Conservation (phyloP, 2,888 invertebrate genomes). For the Tetrapedia diversipes region DNA sequence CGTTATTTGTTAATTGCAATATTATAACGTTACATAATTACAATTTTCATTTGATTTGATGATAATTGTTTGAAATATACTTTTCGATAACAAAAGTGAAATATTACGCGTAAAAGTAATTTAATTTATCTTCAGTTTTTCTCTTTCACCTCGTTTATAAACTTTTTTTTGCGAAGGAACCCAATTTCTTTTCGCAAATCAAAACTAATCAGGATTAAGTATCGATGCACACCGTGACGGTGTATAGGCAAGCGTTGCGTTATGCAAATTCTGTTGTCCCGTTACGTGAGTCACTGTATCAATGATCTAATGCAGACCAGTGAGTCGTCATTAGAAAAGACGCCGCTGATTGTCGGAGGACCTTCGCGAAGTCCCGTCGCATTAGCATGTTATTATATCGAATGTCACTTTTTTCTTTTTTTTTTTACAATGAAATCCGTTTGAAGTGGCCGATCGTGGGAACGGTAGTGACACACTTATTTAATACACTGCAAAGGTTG, state of each 20-base stretch:
- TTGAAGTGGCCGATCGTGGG: conserved; percentile 66
- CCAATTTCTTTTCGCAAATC: neutral
- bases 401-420: conserved; percentile 63
- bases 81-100: too few relatives aligned
- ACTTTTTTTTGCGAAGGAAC: too few relatives aligned
- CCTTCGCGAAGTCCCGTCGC: conserved; percentile 52
- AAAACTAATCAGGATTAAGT: neutral
- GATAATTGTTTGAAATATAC: too few relatives aligned
- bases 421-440: conserved; percentile 50
- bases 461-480: conserved; percentile 71
- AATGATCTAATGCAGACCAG: conserved; percentile 46
- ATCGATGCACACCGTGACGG: too few relatives aligned
- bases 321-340: conserved; percentile 27
- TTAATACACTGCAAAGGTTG: conserved; percentile 54
- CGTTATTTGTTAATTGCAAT: neutral
- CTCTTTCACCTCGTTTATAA: too few relatives aligned
- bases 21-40: too few relatives aligned
- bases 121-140: too few relatives aligned
- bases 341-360: conserved; percentile 39
- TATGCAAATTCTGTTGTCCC: conserved; percentile 39
- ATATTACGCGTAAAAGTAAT: too few relatives aligned
- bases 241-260: neutral
- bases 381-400: conserved; percentile 66
- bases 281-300: conserved; percentile 24
- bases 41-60: too few relatives aligned